A percentile compares a stretch with the other conserved stretches of the same genome.
Conservation (phyloP, 2,888 invertebrate genomes). For the Hyposoter dolosus region DNA sequence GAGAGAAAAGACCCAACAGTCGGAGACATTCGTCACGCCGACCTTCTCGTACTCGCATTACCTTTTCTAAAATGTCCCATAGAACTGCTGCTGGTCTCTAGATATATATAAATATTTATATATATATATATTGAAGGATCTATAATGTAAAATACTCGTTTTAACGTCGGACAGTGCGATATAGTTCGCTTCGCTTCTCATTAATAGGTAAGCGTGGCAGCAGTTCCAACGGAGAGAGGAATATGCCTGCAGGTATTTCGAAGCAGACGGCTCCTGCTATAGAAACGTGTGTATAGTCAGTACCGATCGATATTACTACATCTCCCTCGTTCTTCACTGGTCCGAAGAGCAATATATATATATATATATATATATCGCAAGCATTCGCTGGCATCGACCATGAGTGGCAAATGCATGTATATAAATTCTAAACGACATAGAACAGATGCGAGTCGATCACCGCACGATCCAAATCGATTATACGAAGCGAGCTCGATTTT, state of each 20-base stretch:
- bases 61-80: slow-evolving; percentile 41
- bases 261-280: slow-evolving; percentile 18
- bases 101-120: background rate
- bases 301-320: slow-evolving; percentile 61
- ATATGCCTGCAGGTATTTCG: slow-evolving; percentile 54
- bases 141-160: slow-evolving; percentile 26
- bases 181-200: slow-evolving; percentile 63
- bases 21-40: slow-evolving; percentile 66
- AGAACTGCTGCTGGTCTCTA: slow-evolving; percentile 3
- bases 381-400: slow-evolving; percentile 40
- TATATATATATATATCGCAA: slow-evolving; percentile 55
- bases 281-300: background rate
- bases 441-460: slow-evolving; percentile 61
- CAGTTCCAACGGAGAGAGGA: slow-evolving; percentile 17
- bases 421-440: slow-evolving; percentile 4
- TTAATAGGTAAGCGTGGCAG: slow-evolving; percentile 68
- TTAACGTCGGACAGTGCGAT: slow-evolving; percentile 38
- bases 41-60: slow-evolving; percentile 51
- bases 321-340: slow-evolving; percentile 54
- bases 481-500: slow-evolving; percentile 45
- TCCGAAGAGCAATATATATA: slow-evolving; percentile 50
- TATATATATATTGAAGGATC: background rate
- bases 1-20: slow-evolving; percentile 50
- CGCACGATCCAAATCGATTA: slow-evolving; percentile 49
- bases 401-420: background rate